Conservation (phyloP, 2,113 vertebrate genomes). For the Gallinago jamesoni region DNA sequence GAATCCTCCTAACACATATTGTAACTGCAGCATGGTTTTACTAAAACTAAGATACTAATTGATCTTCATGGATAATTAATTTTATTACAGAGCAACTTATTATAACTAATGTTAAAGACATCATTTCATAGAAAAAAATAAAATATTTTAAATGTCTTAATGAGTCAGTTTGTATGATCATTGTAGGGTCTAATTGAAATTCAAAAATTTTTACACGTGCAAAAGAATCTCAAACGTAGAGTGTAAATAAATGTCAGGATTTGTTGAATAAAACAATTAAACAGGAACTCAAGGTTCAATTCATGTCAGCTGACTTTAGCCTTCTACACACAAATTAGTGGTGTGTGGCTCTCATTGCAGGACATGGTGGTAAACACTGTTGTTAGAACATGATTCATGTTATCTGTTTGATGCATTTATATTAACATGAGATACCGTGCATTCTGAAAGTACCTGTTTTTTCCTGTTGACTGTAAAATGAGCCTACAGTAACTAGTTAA, state of each 20-base stretch:
- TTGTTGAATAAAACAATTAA: not conserved
- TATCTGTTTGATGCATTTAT: not conserved
- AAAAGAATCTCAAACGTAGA: rapidly evolving
- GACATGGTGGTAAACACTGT: not conserved
- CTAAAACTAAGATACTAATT: not conserved
- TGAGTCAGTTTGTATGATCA: not conserved
- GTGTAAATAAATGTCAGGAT: not conserved
- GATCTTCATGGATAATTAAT: not conserved
- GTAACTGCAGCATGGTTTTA: not conserved
- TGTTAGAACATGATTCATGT: not conserved
- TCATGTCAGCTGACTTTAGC: not conserved
- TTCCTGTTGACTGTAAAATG: not conserved
- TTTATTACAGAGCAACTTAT: not conserved
- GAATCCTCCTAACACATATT: not conserved
- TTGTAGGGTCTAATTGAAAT: not conserved
- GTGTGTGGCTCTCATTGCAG: not conserved
- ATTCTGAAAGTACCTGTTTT: not conserved
- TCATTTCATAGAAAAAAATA: not conserved
- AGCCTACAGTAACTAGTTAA: not conserved
- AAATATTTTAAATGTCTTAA: not conserved
- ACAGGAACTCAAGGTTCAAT: not conserved
- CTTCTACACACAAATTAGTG: not conserved
- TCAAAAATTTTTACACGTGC: rapidly evolving
- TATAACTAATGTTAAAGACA: not conserved
- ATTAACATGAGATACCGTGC: not conserved